Evolutionary conservation across 2,797 vertebrate species (phyloP).

Genomic region (Sebastes hubbsi): DNA sequence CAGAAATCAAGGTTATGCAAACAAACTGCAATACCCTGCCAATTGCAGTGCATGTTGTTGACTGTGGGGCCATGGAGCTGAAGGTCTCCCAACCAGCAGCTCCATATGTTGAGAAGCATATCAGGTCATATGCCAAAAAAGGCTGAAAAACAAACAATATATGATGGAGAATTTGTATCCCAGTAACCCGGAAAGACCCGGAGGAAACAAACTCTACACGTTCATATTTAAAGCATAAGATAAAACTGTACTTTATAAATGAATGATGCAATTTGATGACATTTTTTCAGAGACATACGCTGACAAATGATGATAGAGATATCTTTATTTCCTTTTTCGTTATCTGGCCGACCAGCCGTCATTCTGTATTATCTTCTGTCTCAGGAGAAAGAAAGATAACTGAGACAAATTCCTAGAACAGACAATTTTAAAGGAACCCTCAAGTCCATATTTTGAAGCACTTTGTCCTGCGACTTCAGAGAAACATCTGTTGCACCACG

Average conservation of each 20-base stretch:
- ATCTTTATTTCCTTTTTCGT: neutral
- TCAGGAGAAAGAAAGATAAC: neutral
- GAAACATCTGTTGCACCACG: neutral
- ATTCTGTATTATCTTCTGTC: neutral
- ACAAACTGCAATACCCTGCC: constrained; percentile 3
- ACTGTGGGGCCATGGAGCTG: neutral
- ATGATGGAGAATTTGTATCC: neutral
- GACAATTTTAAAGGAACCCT: neutral
- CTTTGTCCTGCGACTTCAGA: neutral
- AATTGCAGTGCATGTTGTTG: neutral
- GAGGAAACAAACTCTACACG: neutral
- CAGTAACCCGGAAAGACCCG: fast-evolving
- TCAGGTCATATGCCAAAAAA: neutral
- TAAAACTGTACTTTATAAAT: neutral
- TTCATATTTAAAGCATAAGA: neutral
- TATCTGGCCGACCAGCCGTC: neutral
- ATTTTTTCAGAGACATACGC: neutral
- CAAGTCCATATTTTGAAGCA: neutral
- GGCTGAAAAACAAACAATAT: neutral
- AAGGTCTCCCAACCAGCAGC: neutral
- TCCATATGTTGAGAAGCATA: neutral
- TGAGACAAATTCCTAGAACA: neutral
- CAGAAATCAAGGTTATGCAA: constrained; percentile 45
- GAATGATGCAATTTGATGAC: neutral
- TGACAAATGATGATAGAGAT: neutral